Evolutionary conservation across 2,113 vertebrate species (phyloP).

Genomic region (Neoarius graeffei): DNA sequence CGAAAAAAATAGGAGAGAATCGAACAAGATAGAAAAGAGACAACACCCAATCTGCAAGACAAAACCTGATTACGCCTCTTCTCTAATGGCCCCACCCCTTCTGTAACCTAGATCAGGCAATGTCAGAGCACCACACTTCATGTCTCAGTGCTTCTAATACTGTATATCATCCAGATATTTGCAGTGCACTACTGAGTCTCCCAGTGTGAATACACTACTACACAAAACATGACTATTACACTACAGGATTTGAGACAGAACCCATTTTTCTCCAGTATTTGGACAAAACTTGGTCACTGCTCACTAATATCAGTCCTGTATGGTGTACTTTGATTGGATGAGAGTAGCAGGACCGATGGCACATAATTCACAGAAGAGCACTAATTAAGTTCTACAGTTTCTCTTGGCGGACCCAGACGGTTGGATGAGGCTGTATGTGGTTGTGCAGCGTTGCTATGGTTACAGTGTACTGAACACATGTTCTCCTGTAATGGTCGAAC

Average conservation of each 20-base stretch:
- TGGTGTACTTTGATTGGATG: background rate
- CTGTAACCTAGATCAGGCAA: background rate
- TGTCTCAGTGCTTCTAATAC: background rate
- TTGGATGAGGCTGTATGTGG: background rate
- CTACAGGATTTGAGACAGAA: background rate
- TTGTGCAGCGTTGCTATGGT: background rate
- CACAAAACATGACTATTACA: background rate
- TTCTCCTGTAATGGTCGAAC: slow-evolving; percentile 52
- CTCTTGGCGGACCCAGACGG: background rate
- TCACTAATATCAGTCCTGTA: background rate
- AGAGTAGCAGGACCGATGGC: background rate
- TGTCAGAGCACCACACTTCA: background rate
- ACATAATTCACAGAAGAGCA: background rate
- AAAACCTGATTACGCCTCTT: background rate
- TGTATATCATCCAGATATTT: background rate
- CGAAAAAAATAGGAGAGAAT: background rate
- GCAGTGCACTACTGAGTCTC: background rate
- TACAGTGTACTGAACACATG: slow-evolving; percentile 26
- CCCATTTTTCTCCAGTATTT: background rate
- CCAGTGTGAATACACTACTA: background rate
- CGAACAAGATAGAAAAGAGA: background rate
- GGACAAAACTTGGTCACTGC: background rate
- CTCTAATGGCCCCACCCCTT: background rate
- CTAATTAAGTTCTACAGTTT: background rate
- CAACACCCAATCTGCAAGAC: background rate